These are phyloP conservation scores for Linepithema humile DNA, from an alignment of 1,140 invertebrate species.

Conservation along the genomic window DNA sequence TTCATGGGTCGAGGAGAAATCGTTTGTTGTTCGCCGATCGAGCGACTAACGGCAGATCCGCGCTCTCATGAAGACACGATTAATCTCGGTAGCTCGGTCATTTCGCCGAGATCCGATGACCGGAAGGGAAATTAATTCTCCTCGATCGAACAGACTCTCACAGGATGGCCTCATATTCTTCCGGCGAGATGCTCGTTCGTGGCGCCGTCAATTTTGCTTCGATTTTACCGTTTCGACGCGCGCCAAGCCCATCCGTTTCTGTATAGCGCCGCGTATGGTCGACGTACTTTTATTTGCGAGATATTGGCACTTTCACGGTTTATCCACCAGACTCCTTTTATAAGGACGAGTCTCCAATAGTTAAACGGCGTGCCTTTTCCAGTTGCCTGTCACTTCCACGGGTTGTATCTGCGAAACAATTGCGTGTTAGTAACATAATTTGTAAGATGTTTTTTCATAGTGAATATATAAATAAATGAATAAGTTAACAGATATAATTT, in stretches of 20 bases:
- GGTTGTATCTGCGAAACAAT: slow-evolving; percentile 25
- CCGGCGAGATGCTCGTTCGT: slow-evolving; percentile 34
- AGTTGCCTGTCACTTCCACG: neutral
- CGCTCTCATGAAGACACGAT: slow-evolving; percentile 31
- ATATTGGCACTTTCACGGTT: slow-evolving; percentile 58
- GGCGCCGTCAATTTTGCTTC: slow-evolving; percentile 62
- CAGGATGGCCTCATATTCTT: slow-evolving; percentile 27
- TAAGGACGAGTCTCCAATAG: slow-evolving; percentile 34
- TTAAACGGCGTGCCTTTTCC: neutral
- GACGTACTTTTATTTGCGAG: slow-evolving; percentile 34
- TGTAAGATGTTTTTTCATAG: too few relatives aligned
- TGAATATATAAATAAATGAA: too few relatives aligned
- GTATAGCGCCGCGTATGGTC: slow-evolving; percentile 12
- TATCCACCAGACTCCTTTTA: slow-evolving; percentile 50
- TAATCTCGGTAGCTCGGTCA: slow-evolving; percentile 42
- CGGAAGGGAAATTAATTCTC: slow-evolving; percentile 52
- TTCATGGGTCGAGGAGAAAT: slow-evolving; percentile 42
- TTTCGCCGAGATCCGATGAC: slow-evolving; percentile 41
- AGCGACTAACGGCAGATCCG: slow-evolving; percentile 38
- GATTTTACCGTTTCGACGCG: slow-evolving; percentile 61
- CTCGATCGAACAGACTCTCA: slow-evolving; percentile 35
- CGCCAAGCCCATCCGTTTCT: slow-evolving; percentile 28
- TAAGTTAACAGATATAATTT: too few relatives aligned
- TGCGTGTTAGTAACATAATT: too few relatives aligned
- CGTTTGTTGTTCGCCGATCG: slow-evolving; percentile 54